Evolutionary conservation across 2,797 vertebrate genomes (phyloP), one percentile per base, ranked within the genome.

Genomic region (Sarcophilus harrisii): DNA sequence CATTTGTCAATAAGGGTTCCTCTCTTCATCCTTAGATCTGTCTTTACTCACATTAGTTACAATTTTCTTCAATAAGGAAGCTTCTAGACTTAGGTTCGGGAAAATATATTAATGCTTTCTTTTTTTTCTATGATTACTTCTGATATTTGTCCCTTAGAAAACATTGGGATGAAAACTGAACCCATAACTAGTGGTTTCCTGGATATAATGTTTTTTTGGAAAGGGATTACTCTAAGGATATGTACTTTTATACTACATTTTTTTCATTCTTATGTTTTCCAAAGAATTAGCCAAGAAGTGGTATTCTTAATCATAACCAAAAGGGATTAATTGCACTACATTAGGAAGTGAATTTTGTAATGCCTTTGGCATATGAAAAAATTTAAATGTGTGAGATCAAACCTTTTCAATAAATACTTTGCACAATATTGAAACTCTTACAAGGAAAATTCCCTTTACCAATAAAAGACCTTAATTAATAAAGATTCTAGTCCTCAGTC

Each of bases 401-500:
- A 1, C 92, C 5, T 91, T 98, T 93, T 38, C 38, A 58, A 6
- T 52, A 54, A 87, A 90, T 95, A 93, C 59, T 94, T 91, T 94
- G 59, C 29, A 91, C 30, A 55, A 93, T 81, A 58, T 90, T 28
- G 57, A 95, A 92, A 96, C 94, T 97, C 30, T 92, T 92, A 94
- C 21, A 94, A 96, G 32, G 52, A 93, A 90, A 96, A 97, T 95
- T 98, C 90, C 96, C 92, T 57, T 38, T n/a, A 18, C 95, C 9
- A 91, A 10, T 27, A 91, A 57, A 94, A 95, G 38, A 92, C 58
- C 66, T 59, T 96, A 98, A 97, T 98, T 97, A 96, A 95, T 94
- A 94, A 97, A 96, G 0, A 94, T 0, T 27, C 73, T 95, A 93
- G 52, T 97, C 45, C 59, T 97, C 21, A 28, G 49, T 91, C 57